These are phyloP conservation scores for Indicator indicator DNA, from an alignment of 2,113 vertebrate species.

Conservation along the genomic window DNA sequence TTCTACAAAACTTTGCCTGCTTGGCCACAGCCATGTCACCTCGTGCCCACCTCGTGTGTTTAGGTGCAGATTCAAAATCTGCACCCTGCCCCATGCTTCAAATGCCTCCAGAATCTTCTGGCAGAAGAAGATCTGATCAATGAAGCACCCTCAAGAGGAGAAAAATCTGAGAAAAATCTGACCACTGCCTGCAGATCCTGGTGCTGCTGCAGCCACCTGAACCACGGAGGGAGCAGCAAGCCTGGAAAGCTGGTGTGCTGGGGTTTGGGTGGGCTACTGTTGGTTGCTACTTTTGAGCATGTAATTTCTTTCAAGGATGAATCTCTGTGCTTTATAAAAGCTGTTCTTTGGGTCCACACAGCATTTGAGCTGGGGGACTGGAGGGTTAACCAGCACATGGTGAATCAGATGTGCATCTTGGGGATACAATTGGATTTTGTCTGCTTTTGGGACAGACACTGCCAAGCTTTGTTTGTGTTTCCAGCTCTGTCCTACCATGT, in stretches of 20 bases:
- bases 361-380: fast-evolving
- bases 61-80: not conserved
- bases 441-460: not conserved
- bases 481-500: not conserved
- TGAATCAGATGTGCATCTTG: not conserved
- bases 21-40: not conserved
- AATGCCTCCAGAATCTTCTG: not conserved
- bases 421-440: slow-evolving; percentile 37
- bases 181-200: not conserved
- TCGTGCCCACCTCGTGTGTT: not conserved
- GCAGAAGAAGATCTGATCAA: not conserved
- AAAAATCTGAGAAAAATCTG: not conserved
- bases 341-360: fast-evolving
- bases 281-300: not conserved
- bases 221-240: not conserved
- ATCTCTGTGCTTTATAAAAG: not conserved
- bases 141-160: not conserved
- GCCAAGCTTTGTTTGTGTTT: slow-evolving; percentile 35
- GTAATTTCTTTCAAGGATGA: not conserved
- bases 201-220: not conserved
- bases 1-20: not conserved
- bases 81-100: not conserved
- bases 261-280: not conserved
- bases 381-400: not conserved
- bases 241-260: not conserved